Percentiles rank a stretch among this genome's conserved stretches.
phyloP scores from a whole-genome alignment of 92 coral and sea anemone genomes.

The Blastomussa wellsi region DNA sequence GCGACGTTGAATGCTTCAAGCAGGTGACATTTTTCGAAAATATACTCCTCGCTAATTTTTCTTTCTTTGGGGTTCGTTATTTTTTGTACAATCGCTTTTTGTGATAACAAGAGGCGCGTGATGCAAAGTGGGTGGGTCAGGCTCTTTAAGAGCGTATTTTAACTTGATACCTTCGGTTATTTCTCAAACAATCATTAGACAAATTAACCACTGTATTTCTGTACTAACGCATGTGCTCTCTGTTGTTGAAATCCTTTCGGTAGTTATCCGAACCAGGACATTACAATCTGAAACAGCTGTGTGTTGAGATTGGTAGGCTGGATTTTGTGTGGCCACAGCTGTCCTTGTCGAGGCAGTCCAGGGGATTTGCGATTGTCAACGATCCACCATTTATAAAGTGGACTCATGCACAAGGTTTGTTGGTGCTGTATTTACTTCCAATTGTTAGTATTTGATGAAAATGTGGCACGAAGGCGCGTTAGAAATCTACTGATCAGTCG shows the following conservation, averaged over 20 bases:
- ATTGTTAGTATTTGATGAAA: background rate
- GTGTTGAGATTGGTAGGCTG: conserved; percentile 91
- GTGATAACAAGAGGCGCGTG: too few relatives aligned
- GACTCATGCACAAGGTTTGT: conserved; percentile 68
- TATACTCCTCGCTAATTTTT: too few relatives aligned
- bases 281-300: conserved; percentile 80
- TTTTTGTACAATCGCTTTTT: too few relatives aligned
- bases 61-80: too few relatives aligned
- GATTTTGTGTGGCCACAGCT: conserved; percentile 90
- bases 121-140: too few relatives aligned
- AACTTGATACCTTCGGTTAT: background rate
- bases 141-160: background rate
- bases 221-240: background rate
- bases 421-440: background rate
- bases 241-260: background rate
- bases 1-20: too few relatives aligned
- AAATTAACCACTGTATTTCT: background rate
- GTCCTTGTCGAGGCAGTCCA: conserved; percentile 65
- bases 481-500: background rate
- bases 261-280: conserved; percentile 58
- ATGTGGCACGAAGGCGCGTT: background rate
- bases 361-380: conserved; percentile 82
- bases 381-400: conserved; percentile 86
- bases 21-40: too few relatives aligned
- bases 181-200: background rate